Evolutionary conservation across 2,797 vertebrate genomes (phyloP).

Genomic region (Merluccius polli): DNA sequence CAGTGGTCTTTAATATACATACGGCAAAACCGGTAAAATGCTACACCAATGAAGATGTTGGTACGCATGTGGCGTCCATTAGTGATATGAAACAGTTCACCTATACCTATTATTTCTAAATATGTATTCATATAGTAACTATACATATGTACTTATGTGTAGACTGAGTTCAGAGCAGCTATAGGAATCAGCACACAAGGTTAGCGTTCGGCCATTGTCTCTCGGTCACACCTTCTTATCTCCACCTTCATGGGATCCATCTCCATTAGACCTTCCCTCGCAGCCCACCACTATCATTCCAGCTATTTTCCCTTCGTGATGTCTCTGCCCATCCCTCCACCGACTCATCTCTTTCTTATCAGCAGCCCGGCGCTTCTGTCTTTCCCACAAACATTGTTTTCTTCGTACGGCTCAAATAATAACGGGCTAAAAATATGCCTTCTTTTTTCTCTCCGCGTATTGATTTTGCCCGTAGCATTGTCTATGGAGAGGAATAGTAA

Average conservation of each 20-base stretch:
- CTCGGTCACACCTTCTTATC: slow-evolving; percentile 66
- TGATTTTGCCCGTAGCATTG: slow-evolving; percentile 85
- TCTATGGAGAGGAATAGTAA: slow-evolving; percentile 71
- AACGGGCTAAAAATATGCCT: slow-evolving; percentile 88
- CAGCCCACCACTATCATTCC: slow-evolving; percentile 50
- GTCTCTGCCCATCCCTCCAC: slow-evolving; percentile 28
- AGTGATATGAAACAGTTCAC: neutral
- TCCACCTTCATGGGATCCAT: slow-evolving; percentile 63
- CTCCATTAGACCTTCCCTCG: slow-evolving; percentile 62
- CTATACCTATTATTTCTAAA: neutral
- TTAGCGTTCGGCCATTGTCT: slow-evolving; percentile 67
- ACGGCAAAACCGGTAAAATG: neutral
- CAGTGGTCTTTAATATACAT: neutral
- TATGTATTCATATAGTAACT: neutral
- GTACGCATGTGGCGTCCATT: neutral
- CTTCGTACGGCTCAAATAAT: slow-evolving; percentile 80
- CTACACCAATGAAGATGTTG: no score
- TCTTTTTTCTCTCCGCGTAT: slow-evolving; percentile 76
- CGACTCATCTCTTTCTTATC: slow-evolving; percentile 51
- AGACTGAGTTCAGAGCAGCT: neutral
- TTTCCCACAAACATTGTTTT: slow-evolving; percentile 75
- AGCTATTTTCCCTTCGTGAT: slow-evolving; percentile 39
- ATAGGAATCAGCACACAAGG: slow-evolving; percentile 27
- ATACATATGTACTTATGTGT: neutral
- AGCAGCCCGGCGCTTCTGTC: slow-evolving; percentile 63